Percentiles rank a stretch among this genome's conserved stretches.
phyloP scores from a whole-genome alignment of 2,888 invertebrate genomes.

The Conops quadrifasciatus region DNA sequence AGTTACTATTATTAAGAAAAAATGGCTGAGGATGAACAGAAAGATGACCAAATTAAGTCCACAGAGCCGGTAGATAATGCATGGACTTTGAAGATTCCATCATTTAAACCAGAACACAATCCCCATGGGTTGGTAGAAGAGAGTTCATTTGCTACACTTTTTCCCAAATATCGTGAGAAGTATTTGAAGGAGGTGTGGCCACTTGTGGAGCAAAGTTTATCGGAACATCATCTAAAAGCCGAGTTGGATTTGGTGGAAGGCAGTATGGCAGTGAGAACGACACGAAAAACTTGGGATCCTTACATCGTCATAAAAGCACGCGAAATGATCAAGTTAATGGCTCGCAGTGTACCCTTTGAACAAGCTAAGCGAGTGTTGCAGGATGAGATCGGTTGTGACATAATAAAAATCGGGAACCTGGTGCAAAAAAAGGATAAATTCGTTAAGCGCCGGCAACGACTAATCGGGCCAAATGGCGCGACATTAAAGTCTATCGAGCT shows the following conservation, averaged over 20 bases:
- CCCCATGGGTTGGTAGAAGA: conserved; percentile 85
- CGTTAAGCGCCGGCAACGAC: conserved; percentile 89
- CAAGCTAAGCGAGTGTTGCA: conserved; percentile 88
- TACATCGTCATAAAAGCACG: conserved; percentile 95
- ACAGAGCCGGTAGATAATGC: conserved; percentile 80
- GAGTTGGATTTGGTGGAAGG: conserved; percentile 94
- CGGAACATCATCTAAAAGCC: conserved; percentile 81
- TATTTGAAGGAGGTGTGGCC: conserved; percentile 97
- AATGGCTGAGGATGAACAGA: conserved; percentile 58
- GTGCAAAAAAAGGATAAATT: conserved; percentile 93
- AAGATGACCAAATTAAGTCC: conserved; percentile 49
- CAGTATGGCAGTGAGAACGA: conserved; percentile 93
- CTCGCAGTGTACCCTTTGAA: conserved; percentile 96
- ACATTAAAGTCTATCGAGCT: conserved; percentile 97
- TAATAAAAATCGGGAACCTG: conserved; percentile 93
- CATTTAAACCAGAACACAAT: conserved; percentile 89
- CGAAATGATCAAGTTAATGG: conserved; percentile 93
- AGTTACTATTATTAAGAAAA: too few species aligned
- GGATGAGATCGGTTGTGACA: conserved; percentile 93
- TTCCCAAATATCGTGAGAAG: conserved; percentile 96
- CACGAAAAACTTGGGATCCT: conserved; percentile 98
- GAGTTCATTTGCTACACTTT: conserved; percentile 95
- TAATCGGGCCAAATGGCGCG: conserved; percentile 98
- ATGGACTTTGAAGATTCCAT: conserved; percentile 85
- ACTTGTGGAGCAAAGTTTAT: conserved; percentile 84